phyloP scores from a whole-genome alignment of 2,888 invertebrate genomes.

The Atethmia centrago region DNA sequence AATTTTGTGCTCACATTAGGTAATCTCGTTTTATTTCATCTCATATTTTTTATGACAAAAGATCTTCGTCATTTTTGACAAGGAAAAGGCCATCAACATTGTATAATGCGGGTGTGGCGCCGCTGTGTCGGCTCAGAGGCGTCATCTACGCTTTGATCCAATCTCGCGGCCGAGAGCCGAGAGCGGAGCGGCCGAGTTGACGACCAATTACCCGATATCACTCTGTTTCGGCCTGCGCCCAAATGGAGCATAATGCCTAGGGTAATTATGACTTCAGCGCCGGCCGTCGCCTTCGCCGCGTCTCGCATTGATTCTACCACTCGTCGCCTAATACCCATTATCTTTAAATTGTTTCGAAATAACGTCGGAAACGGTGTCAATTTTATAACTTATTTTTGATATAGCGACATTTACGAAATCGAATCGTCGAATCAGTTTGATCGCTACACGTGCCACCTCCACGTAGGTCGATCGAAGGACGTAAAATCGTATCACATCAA shows the following conservation, averaged over 20 bases:
- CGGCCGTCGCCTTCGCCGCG: conserved; percentile 64
- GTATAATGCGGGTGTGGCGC: conserved; percentile 88
- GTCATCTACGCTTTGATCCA: conserved; percentile 87
- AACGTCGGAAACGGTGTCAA: conserved; percentile 74
- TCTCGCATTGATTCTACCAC: conserved; percentile 77
- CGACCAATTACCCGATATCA: conserved; percentile 90
- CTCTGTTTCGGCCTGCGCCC: conserved; percentile 86
- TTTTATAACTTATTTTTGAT: conserved; percentile 69
- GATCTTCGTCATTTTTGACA: conserved; percentile 91
- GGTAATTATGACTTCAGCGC: conserved; percentile 88
- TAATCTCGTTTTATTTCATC: conserved; percentile 87
- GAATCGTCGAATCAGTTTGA: conserved; percentile 64
- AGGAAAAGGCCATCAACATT: conserved; percentile 90
- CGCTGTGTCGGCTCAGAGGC: conserved; percentile 82
- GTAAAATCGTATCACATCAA: conserved; percentile 54
- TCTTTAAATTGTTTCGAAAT: conserved; percentile 81
- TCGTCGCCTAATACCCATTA: conserved; percentile 81
- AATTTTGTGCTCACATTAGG: conserved; percentile 86
- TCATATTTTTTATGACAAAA: conserved; percentile 87
- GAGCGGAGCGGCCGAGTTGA: conserved; percentile 77
- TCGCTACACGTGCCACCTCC: conserved; percentile 46
- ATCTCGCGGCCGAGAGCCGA: conserved; percentile 75
- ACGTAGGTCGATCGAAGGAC: conserved; percentile 42
- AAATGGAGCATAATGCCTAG: conserved; percentile 90
- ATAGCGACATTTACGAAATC: conserved; percentile 62